A percentile compares a stretch with the other conserved stretches of the same genome.
Evolutionary conservation across 1,140 invertebrate genomes (phyloP).

Genomic region (Drosophila lacertosa): DNA sequence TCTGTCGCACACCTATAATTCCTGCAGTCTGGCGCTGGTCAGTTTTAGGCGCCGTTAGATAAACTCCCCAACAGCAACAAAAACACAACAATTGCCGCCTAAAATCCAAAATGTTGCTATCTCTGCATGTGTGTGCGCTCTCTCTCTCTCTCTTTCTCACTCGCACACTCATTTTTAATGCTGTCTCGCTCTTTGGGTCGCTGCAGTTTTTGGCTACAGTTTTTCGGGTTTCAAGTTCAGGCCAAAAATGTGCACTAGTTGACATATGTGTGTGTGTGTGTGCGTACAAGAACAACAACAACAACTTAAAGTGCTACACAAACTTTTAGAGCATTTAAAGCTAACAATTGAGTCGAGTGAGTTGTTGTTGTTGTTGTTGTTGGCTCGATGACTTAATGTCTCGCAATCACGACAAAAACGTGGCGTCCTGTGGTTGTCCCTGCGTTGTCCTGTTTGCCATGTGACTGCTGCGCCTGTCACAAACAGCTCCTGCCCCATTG

Average conservation of each 20-base stretch:
- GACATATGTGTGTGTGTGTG: slow-evolving; percentile 24
- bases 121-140: background rate
- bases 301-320: slow-evolving; percentile 35
- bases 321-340: slow-evolving; percentile 58
- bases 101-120: background rate
- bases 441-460: slow-evolving; percentile 24
- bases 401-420: slow-evolving; percentile 71
- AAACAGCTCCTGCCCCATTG: slow-evolving; percentile 37
- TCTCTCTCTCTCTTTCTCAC: slow-evolving; percentile 1
- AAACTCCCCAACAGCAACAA: slow-evolving; percentile 41
- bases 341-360: slow-evolving; percentile 37
- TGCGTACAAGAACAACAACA: slow-evolving; percentile 10
- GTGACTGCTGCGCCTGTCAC: slow-evolving; percentile 62
- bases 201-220: slow-evolving; percentile 34
- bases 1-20: slow-evolving; percentile 68
- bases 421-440: slow-evolving; percentile 12
- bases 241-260: slow-evolving; percentile 47
- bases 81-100: slow-evolving; percentile 25
- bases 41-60: slow-evolving; percentile 69
- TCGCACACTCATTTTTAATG: background rate
- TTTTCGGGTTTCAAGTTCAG: slow-evolving; percentile 51
- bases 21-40: slow-evolving; percentile 62
- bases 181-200: background rate
- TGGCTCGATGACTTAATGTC: slow-evolving; percentile 73
- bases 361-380: slow-evolving; percentile 48